phyloP scores from a whole-genome alignment of 92 coral and sea anemone genomes.

The Bergia puertoricense region DNA sequence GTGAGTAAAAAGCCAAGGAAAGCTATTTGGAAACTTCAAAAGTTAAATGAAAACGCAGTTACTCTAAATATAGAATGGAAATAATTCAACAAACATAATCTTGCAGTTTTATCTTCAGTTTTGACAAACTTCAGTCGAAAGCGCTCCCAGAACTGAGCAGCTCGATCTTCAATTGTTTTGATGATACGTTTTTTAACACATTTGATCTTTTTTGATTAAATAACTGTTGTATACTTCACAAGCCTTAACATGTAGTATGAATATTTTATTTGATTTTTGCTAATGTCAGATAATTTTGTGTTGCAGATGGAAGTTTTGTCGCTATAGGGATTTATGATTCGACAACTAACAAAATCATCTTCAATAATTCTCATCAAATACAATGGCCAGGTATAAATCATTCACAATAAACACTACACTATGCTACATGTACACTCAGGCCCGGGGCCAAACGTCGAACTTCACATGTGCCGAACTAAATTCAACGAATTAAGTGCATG shows the following conservation, averaged over 20 bases:
- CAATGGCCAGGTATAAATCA: conserved; percentile 66
- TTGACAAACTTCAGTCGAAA: background rate
- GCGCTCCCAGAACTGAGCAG: too few relatives aligned
- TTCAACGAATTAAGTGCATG: too few relatives aligned
- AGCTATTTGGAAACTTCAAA: background rate
- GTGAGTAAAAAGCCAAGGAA: background rate
- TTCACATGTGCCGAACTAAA: too few relatives aligned
- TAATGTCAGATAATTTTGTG: background rate
- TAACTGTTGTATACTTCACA: background rate
- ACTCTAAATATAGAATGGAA: too few relatives aligned
- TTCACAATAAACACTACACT: background rate
- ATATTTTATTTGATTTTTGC: too few relatives aligned
- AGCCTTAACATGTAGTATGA: too few relatives aligned
- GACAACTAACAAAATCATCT: conserved; percentile 17
- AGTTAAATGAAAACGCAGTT: too few relatives aligned
- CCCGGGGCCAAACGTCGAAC: too few relatives aligned
- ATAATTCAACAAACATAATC: too few relatives aligned
- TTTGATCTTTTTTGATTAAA: background rate
- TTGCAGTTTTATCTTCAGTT: background rate
- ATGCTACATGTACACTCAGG: too few relatives aligned
- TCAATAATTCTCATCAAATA: conserved; percentile 39
- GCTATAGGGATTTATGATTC: conserved; percentile 61
- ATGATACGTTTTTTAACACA: too few relatives aligned
- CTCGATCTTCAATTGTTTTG: background rate
- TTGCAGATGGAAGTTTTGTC: conserved; percentile 47